Evolutionary conservation across 2,888 invertebrate species (phyloP).

Genomic region (Napeogenes sylphis): DNA sequence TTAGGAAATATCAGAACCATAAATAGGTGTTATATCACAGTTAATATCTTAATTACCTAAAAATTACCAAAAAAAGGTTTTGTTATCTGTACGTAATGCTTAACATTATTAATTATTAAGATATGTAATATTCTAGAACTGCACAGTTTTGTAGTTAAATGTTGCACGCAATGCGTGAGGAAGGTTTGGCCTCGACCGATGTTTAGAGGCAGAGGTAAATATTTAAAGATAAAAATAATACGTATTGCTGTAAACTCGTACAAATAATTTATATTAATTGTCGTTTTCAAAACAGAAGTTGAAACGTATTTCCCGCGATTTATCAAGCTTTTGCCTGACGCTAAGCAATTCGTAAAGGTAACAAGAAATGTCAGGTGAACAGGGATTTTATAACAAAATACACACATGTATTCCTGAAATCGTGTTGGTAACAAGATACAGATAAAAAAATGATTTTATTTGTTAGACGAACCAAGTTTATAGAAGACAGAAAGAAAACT

Average conservation of each 20-base stretch:
- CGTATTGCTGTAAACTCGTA: too few relatives aligned
- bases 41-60: too few relatives aligned
- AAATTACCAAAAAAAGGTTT: too few relatives aligned
- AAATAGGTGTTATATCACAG: too few relatives aligned
- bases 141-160: neutral
- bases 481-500: too few relatives aligned
- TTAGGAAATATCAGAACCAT: neutral
- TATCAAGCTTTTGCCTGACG: slow-evolving; percentile 18
- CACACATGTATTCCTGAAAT: neutral
- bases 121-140: too few relatives aligned
- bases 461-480: too few relatives aligned
- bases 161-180: slow-evolving; percentile 39
- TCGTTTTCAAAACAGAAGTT: neutral
- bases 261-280: slow-evolving; percentile 16
- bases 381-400: neutral
- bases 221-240: slow-evolving; percentile 33
- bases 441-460: too few relatives aligned
- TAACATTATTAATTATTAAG: too few relatives aligned
- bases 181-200: slow-evolving; percentile 57
- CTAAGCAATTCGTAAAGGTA: slow-evolving; percentile 7
- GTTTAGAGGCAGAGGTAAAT: slow-evolving; percentile 47
- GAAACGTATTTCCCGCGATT: slow-evolving; percentile 7
- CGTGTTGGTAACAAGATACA: too few relatives aligned
- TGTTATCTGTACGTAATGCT: too few relatives aligned
- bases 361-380: neutral